These are phyloP conservation scores for Plagodis pulveraria DNA, from an alignment of 2,888 invertebrate genomes.

Conservation along the genomic window DNA sequence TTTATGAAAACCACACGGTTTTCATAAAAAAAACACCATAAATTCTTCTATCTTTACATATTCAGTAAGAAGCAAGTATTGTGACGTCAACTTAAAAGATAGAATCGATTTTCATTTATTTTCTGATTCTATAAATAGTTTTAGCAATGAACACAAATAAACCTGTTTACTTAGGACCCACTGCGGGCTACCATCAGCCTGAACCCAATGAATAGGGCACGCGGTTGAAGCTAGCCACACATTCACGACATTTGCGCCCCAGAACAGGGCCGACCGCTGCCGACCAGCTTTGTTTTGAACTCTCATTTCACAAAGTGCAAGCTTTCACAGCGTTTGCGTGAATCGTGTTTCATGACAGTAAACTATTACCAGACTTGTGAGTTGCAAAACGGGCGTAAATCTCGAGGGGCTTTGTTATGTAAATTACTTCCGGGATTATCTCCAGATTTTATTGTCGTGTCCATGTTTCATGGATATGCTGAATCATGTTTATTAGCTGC, in stretches of 20 bases:
- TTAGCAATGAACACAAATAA: conserved; percentile 16
- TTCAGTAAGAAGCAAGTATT: too few relatives aligned
- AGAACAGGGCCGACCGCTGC: conserved; percentile 40
- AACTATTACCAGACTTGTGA: conserved; percentile 55
- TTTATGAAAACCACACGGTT: too few relatives aligned
- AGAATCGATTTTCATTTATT: background rate
- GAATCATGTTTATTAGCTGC: background rate
- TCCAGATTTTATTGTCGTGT: conserved; percentile 25
- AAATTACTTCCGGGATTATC: conserved; percentile 26
- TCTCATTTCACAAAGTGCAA: conserved; percentile 77
- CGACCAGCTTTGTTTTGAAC: conserved; percentile 63
- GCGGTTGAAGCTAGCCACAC: conserved; percentile 40
- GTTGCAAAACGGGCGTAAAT: conserved; percentile 35
- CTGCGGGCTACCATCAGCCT: conserved; percentile 29
- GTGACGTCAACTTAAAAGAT: too few relatives aligned
- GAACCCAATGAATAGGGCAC: conserved; percentile 48
- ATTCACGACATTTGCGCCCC: conserved; percentile 62
- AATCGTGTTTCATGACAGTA: conserved; percentile 63
- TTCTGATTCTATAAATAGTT: conserved; percentile 11
- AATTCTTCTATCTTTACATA: too few relatives aligned
- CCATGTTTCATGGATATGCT: conserved; percentile 15
- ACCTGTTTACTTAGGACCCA: conserved; percentile 59
- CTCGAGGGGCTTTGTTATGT: conserved; percentile 20
- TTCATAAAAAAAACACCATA: too few relatives aligned
- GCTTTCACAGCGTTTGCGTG: conserved; percentile 66